Conservation (phyloP, 2,797 vertebrate genomes). For the Poeciliopsis presidionis region DNA sequence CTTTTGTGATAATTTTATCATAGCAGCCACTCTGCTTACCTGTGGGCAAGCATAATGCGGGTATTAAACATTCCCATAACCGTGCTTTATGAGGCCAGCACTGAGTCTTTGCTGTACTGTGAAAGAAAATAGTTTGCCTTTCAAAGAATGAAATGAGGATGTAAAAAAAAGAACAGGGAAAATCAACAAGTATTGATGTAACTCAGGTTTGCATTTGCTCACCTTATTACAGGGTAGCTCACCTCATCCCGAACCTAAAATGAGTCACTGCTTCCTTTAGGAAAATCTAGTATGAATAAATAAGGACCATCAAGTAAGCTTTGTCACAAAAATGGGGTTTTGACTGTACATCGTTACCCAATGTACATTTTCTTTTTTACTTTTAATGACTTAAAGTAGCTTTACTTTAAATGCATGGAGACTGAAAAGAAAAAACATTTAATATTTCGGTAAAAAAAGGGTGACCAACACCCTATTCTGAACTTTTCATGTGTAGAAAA, state of each 20-base stretch:
- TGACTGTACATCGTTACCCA: conserved; percentile 24
- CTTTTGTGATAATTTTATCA: background rate
- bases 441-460: background rate
- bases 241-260: conserved; percentile 41
- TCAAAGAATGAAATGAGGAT: background rate
- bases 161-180: background rate
- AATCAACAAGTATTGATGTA: background rate
- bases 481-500: background rate
- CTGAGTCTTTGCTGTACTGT: background rate
- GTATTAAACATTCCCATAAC: conserved; percentile 18
- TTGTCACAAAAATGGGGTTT: conserved; percentile 44
- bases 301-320: conserved; percentile 56
- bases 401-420: conserved; percentile 20
- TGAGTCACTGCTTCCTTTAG: conserved; percentile 35
- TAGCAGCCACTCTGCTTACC: background rate
- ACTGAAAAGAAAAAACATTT: background rate
- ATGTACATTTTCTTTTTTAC: conserved; percentile 7
- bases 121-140: background rate
- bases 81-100: background rate
- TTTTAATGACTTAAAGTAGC: conserved; percentile 42
- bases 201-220: conserved; percentile 2
- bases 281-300: conserved; percentile 35
- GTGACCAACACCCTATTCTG: background rate
- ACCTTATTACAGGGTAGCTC: conserved; percentile 17
- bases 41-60: conserved; percentile 4